Conservation (phyloP, 1,140 invertebrate species). For the Calosoma granatense region DNA sequence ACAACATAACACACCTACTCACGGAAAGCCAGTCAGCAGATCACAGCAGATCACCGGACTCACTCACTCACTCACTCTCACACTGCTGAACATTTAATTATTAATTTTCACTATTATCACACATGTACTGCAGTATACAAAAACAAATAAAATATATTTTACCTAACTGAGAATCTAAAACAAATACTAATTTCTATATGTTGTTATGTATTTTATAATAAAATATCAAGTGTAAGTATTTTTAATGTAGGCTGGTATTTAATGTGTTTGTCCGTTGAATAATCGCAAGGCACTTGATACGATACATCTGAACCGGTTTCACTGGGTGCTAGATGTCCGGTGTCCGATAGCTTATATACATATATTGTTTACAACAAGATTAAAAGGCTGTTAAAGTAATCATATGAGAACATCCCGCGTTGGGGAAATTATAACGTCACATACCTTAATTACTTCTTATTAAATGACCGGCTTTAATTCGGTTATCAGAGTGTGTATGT, state of each 20-base stretch:
- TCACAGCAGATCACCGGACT: too few species aligned
- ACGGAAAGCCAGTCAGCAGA: too few species aligned
- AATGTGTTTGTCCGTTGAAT: neutral
- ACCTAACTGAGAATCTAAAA: too few species aligned
- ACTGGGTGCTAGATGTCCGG: neutral
- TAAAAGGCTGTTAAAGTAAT: slow-evolving; percentile 1
- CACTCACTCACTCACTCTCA: too few species aligned
- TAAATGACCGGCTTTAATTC: slow-evolving; percentile 3
- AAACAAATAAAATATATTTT: too few species aligned
- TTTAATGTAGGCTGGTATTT: neutral
- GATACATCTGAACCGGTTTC: neutral
- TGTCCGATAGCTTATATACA: neutral
- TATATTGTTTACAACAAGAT: slow-evolving; percentile 9
- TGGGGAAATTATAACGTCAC: neutral
- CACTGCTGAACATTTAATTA: too few species aligned
- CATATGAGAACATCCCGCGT: neutral
- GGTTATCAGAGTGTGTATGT: neutral
- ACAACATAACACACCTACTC: neutral
- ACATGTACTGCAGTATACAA: too few species aligned
- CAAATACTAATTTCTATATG: too few species aligned
- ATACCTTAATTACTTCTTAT: neutral
- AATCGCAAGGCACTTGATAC: too few species aligned
- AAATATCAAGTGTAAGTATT: too few species aligned
- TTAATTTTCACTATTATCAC: too few species aligned
- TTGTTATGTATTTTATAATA: too few species aligned